Evolutionary conservation across 2,888 invertebrate genomes (phyloP), one percentile per base, ranked within the genome.

Genomic region (Iselma pallidipennis): DNA sequence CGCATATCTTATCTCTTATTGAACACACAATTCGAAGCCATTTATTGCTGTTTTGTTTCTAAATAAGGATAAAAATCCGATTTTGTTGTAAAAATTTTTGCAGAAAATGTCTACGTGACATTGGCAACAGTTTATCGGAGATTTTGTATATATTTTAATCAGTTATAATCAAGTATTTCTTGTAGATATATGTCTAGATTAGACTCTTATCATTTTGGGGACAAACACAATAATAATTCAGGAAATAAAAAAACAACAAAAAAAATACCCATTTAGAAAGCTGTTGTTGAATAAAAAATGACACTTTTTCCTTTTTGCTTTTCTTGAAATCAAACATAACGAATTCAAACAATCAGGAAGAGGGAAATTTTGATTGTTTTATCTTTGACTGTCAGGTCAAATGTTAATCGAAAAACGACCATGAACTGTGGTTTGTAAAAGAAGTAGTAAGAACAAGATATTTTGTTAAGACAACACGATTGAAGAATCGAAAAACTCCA

Each of bases 151-250:
- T 14, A 57, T 57, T 64, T 49, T 61, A 57, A 64, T 64, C 63
- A 57, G 45, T 63, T 28, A 45, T 60, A 64, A 63, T 63, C 63
- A 54, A 57, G 63, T 64, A 64, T 60, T 64, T 64, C 63, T 64
- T 64, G 63, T 57, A 64, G 63, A 60, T 64, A 64, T 56, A 33
- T 57, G 50, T 45, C 51, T 50, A 57, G 63, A 63, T 63, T 63
- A 63, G 57, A n/a, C 23, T 55, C 58, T 59, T 63, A 63, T 63
- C 63, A 56, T 42, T 3, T 19, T n/a, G n/a, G n/a, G 2, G 10
- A 16, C 49, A 45, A 56, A 59, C 57, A 63, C 55, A 59, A 59
- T 51, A 12, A 59, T 63, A 55, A 31, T 31, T 12, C n/a, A n/a
- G n/a, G n/a, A n/a, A n/a, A 55, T 63, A 55, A 61, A 61, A 57